phyloP scores from a whole-genome alignment of 2,888 invertebrate species.

The Crepidodera aurea region DNA sequence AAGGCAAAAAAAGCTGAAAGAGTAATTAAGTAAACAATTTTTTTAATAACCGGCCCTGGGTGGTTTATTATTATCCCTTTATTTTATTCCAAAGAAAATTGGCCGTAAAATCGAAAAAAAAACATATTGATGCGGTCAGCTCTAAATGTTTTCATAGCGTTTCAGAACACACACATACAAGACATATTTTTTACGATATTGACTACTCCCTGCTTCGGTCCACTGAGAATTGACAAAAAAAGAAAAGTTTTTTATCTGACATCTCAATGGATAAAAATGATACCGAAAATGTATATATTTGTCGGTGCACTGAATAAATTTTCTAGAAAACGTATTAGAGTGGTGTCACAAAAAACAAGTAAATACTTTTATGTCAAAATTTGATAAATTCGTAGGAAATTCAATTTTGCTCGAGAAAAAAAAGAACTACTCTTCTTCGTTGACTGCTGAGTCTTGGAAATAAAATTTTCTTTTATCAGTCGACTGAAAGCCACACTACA shows the following conservation, averaged over 20 bases:
- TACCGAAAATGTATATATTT: neutral
- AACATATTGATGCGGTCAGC: conserved; percentile 15
- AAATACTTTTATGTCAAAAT: conserved; percentile 16
- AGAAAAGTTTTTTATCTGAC: conserved; percentile 8
- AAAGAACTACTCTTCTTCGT: neutral
- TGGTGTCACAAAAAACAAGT: conserved; percentile 6
- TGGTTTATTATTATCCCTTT: neutral
- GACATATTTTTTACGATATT: conserved; percentile 2
- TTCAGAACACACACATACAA: conserved; percentile 5
- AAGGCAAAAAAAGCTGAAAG: too few relatives aligned
- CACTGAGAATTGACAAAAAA: neutral
- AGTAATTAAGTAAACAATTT: too few relatives aligned
- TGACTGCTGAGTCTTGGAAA: neutral
- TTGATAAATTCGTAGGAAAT: conserved; percentile 3
- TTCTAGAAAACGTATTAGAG: neutral
- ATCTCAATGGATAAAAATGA: conserved; percentile 17
- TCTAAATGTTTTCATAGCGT: conserved; percentile 17
- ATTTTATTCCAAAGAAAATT: conserved; percentile 11
- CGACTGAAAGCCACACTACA: neutral
- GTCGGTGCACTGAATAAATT: neutral
- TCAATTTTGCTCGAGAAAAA: neutral
- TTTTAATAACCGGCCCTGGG: too few relatives aligned
- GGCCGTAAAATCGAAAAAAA: conserved; percentile 4
- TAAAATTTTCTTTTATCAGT: neutral
- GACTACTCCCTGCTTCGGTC: neutral